phyloP scores from a whole-genome alignment of 1,140 invertebrate species.

The Chymomyza costata region DNA sequence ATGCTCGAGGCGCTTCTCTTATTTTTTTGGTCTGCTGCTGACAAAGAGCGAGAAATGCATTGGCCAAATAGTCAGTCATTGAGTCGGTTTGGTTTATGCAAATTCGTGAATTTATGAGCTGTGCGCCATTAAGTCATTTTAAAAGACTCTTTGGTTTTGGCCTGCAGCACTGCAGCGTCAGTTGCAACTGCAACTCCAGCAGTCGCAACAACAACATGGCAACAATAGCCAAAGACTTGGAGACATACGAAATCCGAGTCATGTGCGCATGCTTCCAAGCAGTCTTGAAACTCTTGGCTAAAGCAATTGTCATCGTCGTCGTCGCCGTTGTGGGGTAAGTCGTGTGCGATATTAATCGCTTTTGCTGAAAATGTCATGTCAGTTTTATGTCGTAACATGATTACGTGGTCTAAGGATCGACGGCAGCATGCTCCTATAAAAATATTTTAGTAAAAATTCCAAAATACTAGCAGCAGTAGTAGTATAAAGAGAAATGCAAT shows the following conservation, averaged over 20 bases:
- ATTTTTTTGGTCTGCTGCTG: too few relatives aligned
- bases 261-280: constrained; percentile 11
- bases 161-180: constrained; percentile 31
- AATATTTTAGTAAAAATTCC: too few relatives aligned
- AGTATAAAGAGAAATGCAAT: too few relatives aligned
- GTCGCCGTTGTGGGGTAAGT: constrained; percentile 20
- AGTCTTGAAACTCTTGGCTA: neutral
- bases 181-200: constrained; percentile 19
- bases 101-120: constrained; percentile 74
- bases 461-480: too few relatives aligned
- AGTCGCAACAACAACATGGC: constrained; percentile 3
- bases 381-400: constrained; percentile 71
- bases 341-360: constrained; percentile 74
- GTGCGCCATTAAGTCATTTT: constrained; percentile 73
- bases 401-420: constrained; percentile 52
- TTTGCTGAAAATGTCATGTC: constrained; percentile 73
- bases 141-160: constrained; percentile 48
- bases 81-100: constrained; percentile 51
- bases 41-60: too few relatives aligned
- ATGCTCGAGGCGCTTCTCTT: constrained; percentile 54
- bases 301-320: constrained; percentile 9
- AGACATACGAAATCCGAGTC: constrained; percentile 34
- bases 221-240: constrained; percentile 38
- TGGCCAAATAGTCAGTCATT: constrained; percentile 39
- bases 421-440: too few relatives aligned